Evolutionary conservation across 1,140 invertebrate species (phyloP), one percentile per base, ranked within the genome.

Genomic region (Epicauta chinensis): DNA sequence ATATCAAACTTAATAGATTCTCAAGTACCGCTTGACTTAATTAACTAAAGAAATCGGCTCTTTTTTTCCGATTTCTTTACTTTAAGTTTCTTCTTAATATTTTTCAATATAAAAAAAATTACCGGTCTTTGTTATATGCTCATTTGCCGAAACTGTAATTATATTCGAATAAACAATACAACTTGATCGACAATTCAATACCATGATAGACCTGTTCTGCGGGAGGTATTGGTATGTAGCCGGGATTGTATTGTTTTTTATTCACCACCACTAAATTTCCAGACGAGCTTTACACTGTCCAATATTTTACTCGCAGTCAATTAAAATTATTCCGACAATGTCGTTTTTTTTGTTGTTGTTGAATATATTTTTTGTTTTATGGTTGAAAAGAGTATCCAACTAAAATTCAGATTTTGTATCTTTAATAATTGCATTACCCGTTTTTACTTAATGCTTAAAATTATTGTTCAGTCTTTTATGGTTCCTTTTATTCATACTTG

Each of bases 111-210:
- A 43, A 48, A 34, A 34, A 44, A 23, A 23, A 3, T 3, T 5
- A 23, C 4, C 23, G 4, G 51, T 49, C 57, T 59, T 59, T 59
- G 53, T 59, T 52, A 41, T 39, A 30, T 29, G 53, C 50, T 55
- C 42, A 59, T 59, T 55, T 55, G 57, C 57, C 57, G 57, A 55
- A 59, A 55, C 53, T 53, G 51, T 55, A 58, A 59, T 59, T 59
- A 53, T 59, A 59, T 59, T 53, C 57, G 57, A 59, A 59, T 59
- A 55, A 59, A 59, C 50, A 59, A 59, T 55, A 59, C 45, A 49
- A 34, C 15, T 48, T 55, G 57, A 59, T 59, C 53, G 57, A 59
- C 57, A 59, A 59, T 59, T 59, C 57, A 55, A 59, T 59, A 55
- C 49, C 23, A 54, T 55, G 57, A 55, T 55, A 53, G 50, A 55